Percentiles rank a stretch among this genome's conserved stretches.
Evolutionary conservation across 2,113 vertebrate genomes (phyloP).

Genomic region (Neogobius melanostomus): DNA sequence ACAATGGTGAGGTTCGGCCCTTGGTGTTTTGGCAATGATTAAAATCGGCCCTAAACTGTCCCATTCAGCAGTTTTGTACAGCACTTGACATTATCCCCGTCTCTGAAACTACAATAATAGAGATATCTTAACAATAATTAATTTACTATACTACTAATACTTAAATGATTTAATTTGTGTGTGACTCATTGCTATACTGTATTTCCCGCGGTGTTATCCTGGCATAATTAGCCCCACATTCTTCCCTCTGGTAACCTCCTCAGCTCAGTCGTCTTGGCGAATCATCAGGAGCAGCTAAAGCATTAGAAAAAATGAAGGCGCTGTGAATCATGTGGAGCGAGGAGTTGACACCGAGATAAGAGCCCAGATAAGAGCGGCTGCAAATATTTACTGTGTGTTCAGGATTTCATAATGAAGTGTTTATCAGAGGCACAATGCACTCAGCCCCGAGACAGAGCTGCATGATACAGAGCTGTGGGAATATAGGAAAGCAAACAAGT

Average conservation of each 20-base stretch:
- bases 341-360: conserved; percentile 77
- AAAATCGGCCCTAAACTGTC: too few species aligned
- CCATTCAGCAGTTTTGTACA: too few species aligned
- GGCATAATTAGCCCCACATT: conserved; percentile 12
- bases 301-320: conserved; percentile 65
- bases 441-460: conserved; percentile 52
- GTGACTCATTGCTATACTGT: background rate
- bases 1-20: too few species aligned
- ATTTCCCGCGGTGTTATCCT: background rate
- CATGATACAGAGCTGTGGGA: conserved; percentile 34
- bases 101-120: background rate
- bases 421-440: conserved; percentile 69
- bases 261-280: conserved; percentile 29
- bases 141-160: background rate
- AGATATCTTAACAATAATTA: background rate
- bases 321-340: conserved; percentile 63
- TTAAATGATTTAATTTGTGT: background rate
- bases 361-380: conserved; percentile 59
- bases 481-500: background rate
- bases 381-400: conserved; percentile 80
- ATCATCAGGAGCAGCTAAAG: conserved; percentile 62
- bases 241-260: conserved; percentile 36
- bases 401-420: conserved; percentile 78
- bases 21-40: too few species aligned
- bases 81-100: background rate